phyloP scores from a whole-genome alignment of 2,797 vertebrate species.

The Erpetoichthys calabaricus region DNA sequence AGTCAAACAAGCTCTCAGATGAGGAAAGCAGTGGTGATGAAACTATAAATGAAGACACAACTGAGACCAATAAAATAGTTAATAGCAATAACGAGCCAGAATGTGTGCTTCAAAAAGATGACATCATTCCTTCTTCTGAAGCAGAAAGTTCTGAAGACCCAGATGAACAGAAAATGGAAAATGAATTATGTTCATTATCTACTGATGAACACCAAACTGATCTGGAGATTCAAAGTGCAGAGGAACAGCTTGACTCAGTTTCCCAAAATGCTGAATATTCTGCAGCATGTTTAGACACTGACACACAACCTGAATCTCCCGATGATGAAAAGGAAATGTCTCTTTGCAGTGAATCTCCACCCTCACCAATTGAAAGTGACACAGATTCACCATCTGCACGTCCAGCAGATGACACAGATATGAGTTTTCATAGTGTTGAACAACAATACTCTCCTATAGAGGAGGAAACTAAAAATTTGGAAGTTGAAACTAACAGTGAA shows the following conservation, averaged over 20 bases:
- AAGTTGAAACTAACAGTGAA: conserved; percentile 16
- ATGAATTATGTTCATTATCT: too few species aligned
- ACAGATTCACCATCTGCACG: background rate
- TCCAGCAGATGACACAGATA: conserved; percentile 8
- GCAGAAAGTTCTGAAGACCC: background rate
- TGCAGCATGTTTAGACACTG: conserved; percentile 6
- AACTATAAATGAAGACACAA: conserved; percentile 12
- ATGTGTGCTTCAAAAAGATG: background rate
- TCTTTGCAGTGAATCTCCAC: background rate
- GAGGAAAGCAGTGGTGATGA: conserved; percentile 19
- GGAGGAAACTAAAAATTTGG: conserved; percentile 18
- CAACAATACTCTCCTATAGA: conserved; percentile 12
- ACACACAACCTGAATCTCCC: too few species aligned
- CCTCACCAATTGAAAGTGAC: background rate
- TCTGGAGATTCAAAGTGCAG: conserved; percentile 12
- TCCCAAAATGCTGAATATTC: conserved; percentile 16
- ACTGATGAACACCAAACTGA: conserved; percentile 10
- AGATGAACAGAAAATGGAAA: background rate
- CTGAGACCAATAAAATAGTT: conserved; percentile 6
- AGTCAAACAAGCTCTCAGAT: conserved; percentile 3
- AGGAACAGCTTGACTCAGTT: conserved; percentile 14
- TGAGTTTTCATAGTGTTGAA: conserved; percentile 19
- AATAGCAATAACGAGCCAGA: background rate
- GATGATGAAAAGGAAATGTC: background rate
- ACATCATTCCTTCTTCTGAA: background rate